These are phyloP conservation scores for Trypoxylon attenuatum DNA, from an alignment of 2,888 invertebrate genomes.

Conservation along the genomic window DNA sequence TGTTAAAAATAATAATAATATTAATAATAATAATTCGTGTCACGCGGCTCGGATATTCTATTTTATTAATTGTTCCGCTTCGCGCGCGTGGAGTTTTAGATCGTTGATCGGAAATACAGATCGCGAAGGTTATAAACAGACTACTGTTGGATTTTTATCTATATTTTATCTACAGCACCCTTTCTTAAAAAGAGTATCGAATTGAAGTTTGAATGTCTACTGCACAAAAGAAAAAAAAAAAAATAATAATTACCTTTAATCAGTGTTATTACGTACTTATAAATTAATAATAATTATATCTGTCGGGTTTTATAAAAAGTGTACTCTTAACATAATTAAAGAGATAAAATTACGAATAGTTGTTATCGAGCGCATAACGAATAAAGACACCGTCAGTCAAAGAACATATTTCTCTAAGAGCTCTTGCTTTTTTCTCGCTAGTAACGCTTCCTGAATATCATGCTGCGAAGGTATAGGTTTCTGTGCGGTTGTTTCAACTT, in stretches of 20 bases:
- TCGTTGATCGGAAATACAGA: neutral
- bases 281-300: constrained; percentile 64
- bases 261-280: constrained; percentile 71
- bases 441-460: constrained; percentile 94
- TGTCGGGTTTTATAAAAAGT: constrained; percentile 73
- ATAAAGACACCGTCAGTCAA: constrained; percentile 55
- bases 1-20: no score
- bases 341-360: constrained; percentile 66
- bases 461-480: constrained; percentile 96
- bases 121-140: constrained; percentile 59
- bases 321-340: constrained; percentile 70
- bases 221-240: no score
- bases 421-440: constrained; percentile 93
- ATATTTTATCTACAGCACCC: constrained; percentile 70
- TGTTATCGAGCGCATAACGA: constrained; percentile 52
- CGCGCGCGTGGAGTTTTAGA: neutral
- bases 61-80: neutral
- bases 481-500: constrained; percentile 81
- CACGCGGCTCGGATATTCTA: neutral
- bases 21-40: neutral
- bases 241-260: constrained; percentile 69
- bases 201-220: constrained; percentile 72
- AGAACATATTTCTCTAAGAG: constrained; percentile 87
- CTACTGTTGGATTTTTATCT: constrained; percentile 61
- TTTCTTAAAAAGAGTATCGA: constrained; percentile 62